Evolutionary conservation across 1,140 invertebrate species (phyloP).

Genomic region (Matsumurasca onukii): DNA sequence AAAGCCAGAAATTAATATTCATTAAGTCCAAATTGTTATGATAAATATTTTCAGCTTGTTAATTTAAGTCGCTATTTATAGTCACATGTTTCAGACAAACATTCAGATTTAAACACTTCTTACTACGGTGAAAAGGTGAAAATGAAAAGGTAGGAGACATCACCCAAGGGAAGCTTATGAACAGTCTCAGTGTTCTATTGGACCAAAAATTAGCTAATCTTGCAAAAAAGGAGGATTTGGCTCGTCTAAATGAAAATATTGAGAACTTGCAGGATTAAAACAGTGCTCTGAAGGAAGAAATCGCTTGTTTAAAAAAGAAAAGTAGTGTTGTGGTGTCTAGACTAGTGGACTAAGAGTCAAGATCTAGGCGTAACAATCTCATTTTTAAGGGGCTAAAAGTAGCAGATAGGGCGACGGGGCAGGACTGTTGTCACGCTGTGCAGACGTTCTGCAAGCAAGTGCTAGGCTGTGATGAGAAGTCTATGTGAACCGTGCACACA

Average conservation of each 20-base stretch:
- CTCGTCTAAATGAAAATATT: not conserved
- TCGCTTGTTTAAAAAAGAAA: not conserved
- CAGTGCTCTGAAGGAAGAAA: not conserved
- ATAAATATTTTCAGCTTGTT: too few relatives aligned
- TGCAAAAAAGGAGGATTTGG: not conserved
- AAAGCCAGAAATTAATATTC: too few relatives aligned
- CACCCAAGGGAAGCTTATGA: not conserved
- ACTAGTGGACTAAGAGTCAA: not conserved
- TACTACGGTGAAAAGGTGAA: too few relatives aligned
- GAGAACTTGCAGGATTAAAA: not conserved
- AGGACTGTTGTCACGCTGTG: too few relatives aligned
- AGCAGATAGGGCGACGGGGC: not conserved
- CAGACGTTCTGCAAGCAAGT: not conserved
- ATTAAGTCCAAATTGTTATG: too few relatives aligned
- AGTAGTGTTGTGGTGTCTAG: not conserved
- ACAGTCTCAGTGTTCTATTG: not conserved
- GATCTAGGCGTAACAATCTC: not conserved
- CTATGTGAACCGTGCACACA: not conserved
- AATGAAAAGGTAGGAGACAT: not conserved
- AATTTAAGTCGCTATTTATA: too few relatives aligned
- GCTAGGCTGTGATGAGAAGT: not conserved
- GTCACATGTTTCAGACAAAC: too few relatives aligned
- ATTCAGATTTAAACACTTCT: too few relatives aligned
- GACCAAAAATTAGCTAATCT: not conserved
- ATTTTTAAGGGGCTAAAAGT: not conserved